These are phyloP conservation scores for Nanorana parkeri DNA, from an alignment of 2,113 vertebrate genomes.

Conservation along the genomic window DNA sequence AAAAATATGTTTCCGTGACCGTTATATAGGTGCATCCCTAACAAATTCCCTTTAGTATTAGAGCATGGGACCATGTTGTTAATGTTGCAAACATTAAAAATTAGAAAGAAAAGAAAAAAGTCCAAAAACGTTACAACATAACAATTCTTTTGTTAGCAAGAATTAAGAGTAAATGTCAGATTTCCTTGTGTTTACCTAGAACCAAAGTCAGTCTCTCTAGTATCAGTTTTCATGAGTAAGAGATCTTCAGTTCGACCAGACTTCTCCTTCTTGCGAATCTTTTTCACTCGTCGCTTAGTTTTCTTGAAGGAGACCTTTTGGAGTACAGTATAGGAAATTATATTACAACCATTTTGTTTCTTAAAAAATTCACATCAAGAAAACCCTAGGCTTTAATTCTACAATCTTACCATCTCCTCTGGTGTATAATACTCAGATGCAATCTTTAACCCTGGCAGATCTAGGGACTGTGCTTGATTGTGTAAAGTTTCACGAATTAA, in stretches of 20 bases:
- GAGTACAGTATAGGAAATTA: background rate
- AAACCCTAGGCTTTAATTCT: too few species aligned
- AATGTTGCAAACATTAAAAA: too few species aligned
- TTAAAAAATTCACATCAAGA: background rate
- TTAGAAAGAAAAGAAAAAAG: too few species aligned
- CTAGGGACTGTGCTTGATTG: conserved; percentile 82
- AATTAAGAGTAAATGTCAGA: too few species aligned
- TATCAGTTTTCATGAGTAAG: conserved; percentile 68
- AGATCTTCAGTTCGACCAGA: conserved; percentile 65
- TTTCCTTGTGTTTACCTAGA: conserved; percentile 71
- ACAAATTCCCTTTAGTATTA: too few species aligned
- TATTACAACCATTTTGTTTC: background rate
- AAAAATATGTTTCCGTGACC: too few species aligned
- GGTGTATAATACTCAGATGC: conserved; percentile 87
- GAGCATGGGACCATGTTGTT: too few species aligned
- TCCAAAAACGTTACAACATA: too few species aligned
- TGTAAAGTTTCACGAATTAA: conserved; percentile 79
- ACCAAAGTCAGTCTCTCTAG: conserved; percentile 79
- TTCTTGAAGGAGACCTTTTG: conserved; percentile 82
- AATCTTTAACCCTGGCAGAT: conserved; percentile 71
- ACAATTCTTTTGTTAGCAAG: too few species aligned
- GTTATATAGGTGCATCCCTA: too few species aligned
- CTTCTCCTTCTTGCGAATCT: conserved; percentile 85
- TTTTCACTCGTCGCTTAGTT: conserved; percentile 82
- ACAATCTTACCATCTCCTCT: conserved; percentile 81